A percentile compares a stretch with the other conserved stretches of the same genome.
These are phyloP conservation scores for Ceramica pisi DNA, from an alignment of 2,888 invertebrate genomes.

Conservation along the genomic window DNA sequence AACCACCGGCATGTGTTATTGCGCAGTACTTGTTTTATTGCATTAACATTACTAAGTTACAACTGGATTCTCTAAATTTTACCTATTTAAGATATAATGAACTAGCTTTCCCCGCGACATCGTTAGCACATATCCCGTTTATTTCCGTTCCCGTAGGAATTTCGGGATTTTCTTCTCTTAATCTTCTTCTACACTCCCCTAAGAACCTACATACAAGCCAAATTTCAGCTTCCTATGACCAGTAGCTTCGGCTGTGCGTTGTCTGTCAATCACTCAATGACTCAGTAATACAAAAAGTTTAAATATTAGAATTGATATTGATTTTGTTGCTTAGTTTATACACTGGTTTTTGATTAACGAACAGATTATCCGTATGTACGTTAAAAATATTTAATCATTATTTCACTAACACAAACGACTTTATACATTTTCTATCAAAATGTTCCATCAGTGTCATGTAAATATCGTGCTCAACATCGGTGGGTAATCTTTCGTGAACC, in stretches of 20 bases:
- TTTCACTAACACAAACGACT: not conserved
- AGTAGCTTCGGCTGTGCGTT: too few species aligned
- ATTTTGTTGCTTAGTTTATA: not conserved
- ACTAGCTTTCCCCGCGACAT: not conserved
- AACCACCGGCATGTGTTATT: not conserved
- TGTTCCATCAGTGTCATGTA: slow-evolving; percentile 76
- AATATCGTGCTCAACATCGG: slow-evolving; percentile 73
- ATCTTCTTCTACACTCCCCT: too few species aligned
- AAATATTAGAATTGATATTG: too few species aligned
- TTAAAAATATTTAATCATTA: not conserved
- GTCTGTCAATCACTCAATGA: too few species aligned
- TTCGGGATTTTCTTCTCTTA: too few species aligned
- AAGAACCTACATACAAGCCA: too few species aligned
- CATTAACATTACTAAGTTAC: not conserved
- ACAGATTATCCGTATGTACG: not conserved
- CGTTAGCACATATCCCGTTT: too few species aligned
- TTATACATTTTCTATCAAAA: slow-evolving; percentile 33
- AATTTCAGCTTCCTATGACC: too few species aligned
- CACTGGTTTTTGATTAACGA: not conserved
- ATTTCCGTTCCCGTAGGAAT: too few species aligned
- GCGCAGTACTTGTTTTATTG: not conserved
- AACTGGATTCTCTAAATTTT: not conserved
- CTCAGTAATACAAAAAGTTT: too few species aligned
- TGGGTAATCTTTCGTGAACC: slow-evolving; percentile 89
- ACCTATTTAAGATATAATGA: not conserved